phyloP scores from a whole-genome alignment of 2,888 invertebrate species.

The Amphipyra tragopoginis region DNA sequence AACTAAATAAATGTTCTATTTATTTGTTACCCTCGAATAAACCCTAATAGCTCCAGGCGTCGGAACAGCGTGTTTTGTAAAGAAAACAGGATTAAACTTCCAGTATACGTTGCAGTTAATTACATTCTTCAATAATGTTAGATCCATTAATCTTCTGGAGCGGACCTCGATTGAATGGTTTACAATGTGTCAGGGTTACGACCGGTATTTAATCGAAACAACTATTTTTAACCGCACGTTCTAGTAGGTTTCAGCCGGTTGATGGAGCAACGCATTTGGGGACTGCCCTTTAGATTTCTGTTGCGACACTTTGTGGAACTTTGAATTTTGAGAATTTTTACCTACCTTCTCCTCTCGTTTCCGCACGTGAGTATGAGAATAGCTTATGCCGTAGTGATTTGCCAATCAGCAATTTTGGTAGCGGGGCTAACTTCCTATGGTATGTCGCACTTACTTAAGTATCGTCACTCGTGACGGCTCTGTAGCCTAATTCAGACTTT shows the following conservation, averaged over 20 bases:
- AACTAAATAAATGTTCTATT: not conserved
- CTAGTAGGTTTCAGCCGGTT: too few relatives aligned
- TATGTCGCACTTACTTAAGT: too few relatives aligned
- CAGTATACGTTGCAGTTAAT: slow-evolving; percentile 35
- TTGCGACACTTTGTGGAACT: not conserved
- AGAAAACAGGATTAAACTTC: slow-evolving; percentile 27
- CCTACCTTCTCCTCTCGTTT: too few relatives aligned
- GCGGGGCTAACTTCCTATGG: too few relatives aligned
- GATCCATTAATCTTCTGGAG: slow-evolving; percentile 39
- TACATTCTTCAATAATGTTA: slow-evolving; percentile 42
- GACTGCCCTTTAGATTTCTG: not conserved
- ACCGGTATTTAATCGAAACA: slow-evolving; percentile 37
- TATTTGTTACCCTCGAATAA: slow-evolving; percentile 2
- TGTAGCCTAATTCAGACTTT: too few relatives aligned
- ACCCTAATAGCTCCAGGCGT: not conserved
- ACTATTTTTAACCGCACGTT: slow-evolving; percentile 36
- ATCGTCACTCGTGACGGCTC: too few relatives aligned
- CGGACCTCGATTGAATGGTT: slow-evolving; percentile 43
- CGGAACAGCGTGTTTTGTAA: slow-evolving; percentile 20
- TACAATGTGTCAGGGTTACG: slow-evolving; percentile 51
- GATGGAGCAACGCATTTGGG: not conserved
- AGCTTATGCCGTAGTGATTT: too few relatives aligned
- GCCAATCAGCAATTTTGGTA: too few relatives aligned
- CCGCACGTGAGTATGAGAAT: too few relatives aligned
- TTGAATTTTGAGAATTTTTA: too few relatives aligned